Base-by-base conservation (phyloP, 2,113 vertebrate species). In the Mystacornis crossleyi region DNA sequence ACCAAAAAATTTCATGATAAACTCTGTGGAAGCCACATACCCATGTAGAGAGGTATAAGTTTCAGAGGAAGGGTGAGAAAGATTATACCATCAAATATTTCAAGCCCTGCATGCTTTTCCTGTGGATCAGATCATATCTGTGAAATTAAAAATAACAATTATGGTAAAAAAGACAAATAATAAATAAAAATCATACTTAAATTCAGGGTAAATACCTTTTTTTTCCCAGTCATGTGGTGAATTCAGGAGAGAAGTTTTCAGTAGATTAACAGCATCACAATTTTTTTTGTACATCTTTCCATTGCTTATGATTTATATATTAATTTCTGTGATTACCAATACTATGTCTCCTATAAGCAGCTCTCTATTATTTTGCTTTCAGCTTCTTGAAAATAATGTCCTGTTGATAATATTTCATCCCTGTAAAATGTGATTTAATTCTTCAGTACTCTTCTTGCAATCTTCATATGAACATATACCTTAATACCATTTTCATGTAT, bases 151-250 rank as follows among this genome's bases (percentile, higher is more conserved):
- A 69, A 61, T 58, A 61, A 2, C 10, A n/a, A 12, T 57, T 2
- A 21, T 47, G 12, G 7, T 45, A 70, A 77, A 60, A 16, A 3
- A 84, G 18, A 29, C 19, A 81, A 78, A 55, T 43, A 33, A 18
- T 34, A 70, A 57, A 67, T 84, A 9, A 78, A 28, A 77, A 28
- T 64, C 51, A 6, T 20, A 61, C n/a, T 70, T 69, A 18, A 80
- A 18, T 78, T 92, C 65, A 83, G 14, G 34, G 14, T 55, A 83
- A 50, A 61, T 57, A 14, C 7, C 5, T n/a, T 18, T 38, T 72
- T 50, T 4, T 50, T 1, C 55, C 19, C 19, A 42, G 18, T 61
- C 15, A 12, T 0, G 0, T 78, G 31, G 4, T 31, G 81, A 40
- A 18, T 78, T 83, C 33, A 72, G 28, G 16, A 81, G 8, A 21